phyloP scores from a whole-genome alignment of 2,888 invertebrate species.

The Yponomeuta cagnagella region DNA sequence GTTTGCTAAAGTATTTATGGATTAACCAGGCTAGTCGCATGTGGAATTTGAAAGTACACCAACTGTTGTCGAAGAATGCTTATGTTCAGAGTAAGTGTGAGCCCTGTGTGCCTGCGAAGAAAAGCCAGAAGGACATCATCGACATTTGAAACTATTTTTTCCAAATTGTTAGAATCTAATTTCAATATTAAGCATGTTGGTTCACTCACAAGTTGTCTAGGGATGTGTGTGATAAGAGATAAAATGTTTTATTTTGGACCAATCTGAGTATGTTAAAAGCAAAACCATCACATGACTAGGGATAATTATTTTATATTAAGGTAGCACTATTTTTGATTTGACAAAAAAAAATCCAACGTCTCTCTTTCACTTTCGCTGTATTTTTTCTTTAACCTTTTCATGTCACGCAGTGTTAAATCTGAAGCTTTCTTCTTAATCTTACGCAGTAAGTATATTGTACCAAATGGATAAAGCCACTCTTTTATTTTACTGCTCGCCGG shows the following conservation, averaged over 20 bases:
- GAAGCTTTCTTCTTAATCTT: too few species aligned
- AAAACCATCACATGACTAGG: too few species aligned
- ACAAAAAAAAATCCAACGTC: too few species aligned
- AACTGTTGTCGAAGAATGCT: slow-evolving; percentile 15
- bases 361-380: too few species aligned
- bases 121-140: neutral
- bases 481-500: too few species aligned
- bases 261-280: slow-evolving; percentile 12
- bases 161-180: neutral
- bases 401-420: too few species aligned
- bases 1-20: slow-evolving; percentile 20
- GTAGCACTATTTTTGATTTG: too few species aligned
- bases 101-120: slow-evolving; percentile 17
- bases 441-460: too few species aligned
- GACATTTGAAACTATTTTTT: neutral
- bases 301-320: too few species aligned
- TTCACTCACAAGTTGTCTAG: slow-evolving; percentile 5
- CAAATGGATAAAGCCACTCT: too few species aligned
- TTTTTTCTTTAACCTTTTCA: too few species aligned
- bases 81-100: slow-evolving; percentile 14
- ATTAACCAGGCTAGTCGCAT: slow-evolving; percentile 18
- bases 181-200: slow-evolving; percentile 9
- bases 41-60: slow-evolving; percentile 20
- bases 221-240: slow-evolving; percentile 11
- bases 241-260: slow-evolving; percentile 4